Percentiles rank a stretch among this genome's conserved stretches.
Evolutionary conservation across 2,797 vertebrate species (phyloP).

Genomic region (Oceanodroma leucorhoa): DNA sequence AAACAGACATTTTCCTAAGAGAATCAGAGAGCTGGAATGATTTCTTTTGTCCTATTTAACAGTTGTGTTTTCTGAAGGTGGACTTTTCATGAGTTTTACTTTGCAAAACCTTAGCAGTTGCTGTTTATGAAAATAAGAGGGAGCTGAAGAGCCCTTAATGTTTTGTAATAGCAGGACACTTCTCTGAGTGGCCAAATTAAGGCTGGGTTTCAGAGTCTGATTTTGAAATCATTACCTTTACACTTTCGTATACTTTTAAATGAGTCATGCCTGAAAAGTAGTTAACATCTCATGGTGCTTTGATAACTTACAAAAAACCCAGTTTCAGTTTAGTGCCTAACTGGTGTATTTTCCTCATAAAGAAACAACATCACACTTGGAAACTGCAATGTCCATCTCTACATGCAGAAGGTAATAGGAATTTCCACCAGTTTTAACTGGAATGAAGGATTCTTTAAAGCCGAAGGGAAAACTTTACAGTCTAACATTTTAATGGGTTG

Average conservation of each 20-base stretch:
- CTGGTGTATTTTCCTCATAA: background rate
- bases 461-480: background rate
- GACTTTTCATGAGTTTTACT: background rate
- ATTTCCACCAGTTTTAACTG: background rate
- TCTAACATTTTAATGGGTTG: background rate
- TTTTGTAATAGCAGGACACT: background rate
- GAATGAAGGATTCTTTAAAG: background rate
- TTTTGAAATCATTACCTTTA: background rate
- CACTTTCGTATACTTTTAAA: background rate
- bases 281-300: background rate
- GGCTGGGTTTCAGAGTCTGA: background rate
- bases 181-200: background rate
- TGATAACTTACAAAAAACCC: rapidly evolving
- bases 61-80: background rate
- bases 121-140: background rate
- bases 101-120: background rate
- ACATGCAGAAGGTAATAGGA: background rate
- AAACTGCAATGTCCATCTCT: background rate
- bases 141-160: background rate
- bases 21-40: background rate
- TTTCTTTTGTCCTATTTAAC: background rate
- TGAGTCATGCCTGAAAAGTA: background rate
- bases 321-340: background rate
- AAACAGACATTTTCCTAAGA: background rate
- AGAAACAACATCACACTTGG: background rate